Conservation (phyloP, 2,113 vertebrate genomes). For the Formicarius rufipectus region DNA sequence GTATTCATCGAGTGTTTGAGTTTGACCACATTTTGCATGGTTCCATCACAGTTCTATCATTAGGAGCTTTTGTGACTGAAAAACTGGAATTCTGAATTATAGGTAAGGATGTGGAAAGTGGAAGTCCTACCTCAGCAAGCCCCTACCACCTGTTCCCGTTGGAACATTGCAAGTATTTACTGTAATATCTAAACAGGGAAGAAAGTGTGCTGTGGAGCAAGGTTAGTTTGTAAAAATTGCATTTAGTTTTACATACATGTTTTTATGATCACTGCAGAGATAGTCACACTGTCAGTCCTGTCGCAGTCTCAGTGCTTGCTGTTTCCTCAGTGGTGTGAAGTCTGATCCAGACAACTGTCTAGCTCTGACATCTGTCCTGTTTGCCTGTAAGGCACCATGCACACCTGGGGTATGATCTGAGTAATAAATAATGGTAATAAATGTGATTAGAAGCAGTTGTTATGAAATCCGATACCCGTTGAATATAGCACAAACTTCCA, state of each 20-base stretch:
- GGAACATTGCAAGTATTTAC: not conserved
- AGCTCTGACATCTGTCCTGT: not conserved
- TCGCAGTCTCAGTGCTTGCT: not conserved
- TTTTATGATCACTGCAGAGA: not conserved
- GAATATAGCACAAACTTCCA: not conserved
- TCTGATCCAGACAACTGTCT: not conserved
- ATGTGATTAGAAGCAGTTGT: not conserved
- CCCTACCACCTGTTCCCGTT: not conserved
- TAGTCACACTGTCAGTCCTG: fast-evolving
- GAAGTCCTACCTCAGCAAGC: not conserved
- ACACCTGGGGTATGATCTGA: not conserved
- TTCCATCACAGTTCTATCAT: fast-evolving
- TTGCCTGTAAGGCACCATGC: not conserved
- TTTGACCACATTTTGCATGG: not conserved
- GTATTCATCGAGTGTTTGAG: not conserved
- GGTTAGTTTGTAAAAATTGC: not conserved
- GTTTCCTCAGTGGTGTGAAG: not conserved
- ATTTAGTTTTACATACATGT: not conserved
- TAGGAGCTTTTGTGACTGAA: not conserved
- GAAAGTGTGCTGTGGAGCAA: not conserved
- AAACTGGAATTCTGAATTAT: not conserved
- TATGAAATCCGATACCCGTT: not conserved
- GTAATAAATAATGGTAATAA: not conserved
- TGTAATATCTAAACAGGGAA: not conserved
- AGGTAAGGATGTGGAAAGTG: too few relatives aligned